Percentiles rank a stretch among this genome's conserved stretches.
Evolutionary conservation across 1,140 invertebrate species (phyloP).

Genomic region (Drosophila mayri): DNA sequence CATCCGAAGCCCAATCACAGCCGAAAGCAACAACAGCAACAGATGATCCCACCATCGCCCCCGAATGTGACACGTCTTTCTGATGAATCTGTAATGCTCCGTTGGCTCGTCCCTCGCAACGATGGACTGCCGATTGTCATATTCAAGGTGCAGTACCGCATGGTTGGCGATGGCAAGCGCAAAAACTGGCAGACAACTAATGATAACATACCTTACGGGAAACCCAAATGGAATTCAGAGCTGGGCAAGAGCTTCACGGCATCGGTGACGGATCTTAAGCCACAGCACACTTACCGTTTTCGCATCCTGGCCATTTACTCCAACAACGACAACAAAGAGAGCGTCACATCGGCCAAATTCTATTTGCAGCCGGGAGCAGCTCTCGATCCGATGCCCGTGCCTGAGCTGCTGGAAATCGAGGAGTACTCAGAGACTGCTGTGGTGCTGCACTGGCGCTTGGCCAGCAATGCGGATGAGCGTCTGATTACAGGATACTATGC

Average conservation of each 20-base stretch:
- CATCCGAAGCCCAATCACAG: slow-evolving; percentile 25
- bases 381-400: slow-evolving; percentile 89
- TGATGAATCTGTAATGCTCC: slow-evolving; percentile 95
- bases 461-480: slow-evolving; percentile 38
- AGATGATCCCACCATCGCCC: slow-evolving; percentile 92
- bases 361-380: slow-evolving; percentile 88
- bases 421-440: slow-evolving; percentile 90
- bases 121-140: slow-evolving; percentile 93
- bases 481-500: slow-evolving; percentile 91
- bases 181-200: slow-evolving; percentile 92
- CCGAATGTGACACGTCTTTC: slow-evolving; percentile 94
- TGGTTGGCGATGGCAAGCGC: slow-evolving; percentile 71
- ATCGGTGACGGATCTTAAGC: slow-evolving; percentile 89
- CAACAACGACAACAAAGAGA: slow-evolving; percentile 96
- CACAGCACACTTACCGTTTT: slow-evolving; percentile 91
- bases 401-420: slow-evolving; percentile 90
- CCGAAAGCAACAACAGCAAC: slow-evolving; percentile 22
- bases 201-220: slow-evolving; percentile 89
- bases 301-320: slow-evolving; percentile 96
- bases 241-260: slow-evolving; percentile 86
- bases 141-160: slow-evolving; percentile 90
- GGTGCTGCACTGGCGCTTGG: slow-evolving; percentile 89
- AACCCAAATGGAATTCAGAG: slow-evolving; percentile 87
- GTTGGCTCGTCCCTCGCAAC: slow-evolving; percentile 93
- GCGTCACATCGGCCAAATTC: slow-evolving; percentile 92